Evolutionary conservation across 2,113 vertebrate genomes (phyloP), one percentile per base, ranked within the genome.

Genomic region (Parus major): DNA sequence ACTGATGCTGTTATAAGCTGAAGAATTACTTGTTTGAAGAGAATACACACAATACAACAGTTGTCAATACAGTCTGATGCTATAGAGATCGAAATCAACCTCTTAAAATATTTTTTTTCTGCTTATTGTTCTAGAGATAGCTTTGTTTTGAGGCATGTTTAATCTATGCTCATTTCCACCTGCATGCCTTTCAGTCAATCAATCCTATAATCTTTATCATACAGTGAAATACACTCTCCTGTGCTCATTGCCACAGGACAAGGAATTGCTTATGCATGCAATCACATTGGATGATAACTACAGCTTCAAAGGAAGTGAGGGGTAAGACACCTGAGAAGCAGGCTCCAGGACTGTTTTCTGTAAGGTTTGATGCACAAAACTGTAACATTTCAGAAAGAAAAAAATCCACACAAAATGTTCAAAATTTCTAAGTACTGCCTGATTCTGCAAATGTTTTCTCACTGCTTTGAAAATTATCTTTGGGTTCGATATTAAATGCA

Each of bases 401-500:
- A 46, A 60, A 22, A 35, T 3, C 10, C 53, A 13, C 12, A 81
- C 25, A 73, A 41, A 80, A 35, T 6, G 3, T 49, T 85, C 6
- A 52, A 44, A 52, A 22, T 35, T 35, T 60, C 36, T 24, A 56
- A 21, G 8, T 56, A 46, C 61, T 28, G 59, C 19, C 18, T 15
- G 6, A 53, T 47, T 20, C 27, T 47, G 59, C 5, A 27, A 49
- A 61, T 47, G 53, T 24, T 70, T 92, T 52, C 21, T 47, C n/a
- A 39, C 2, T 5, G 2, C 33, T 91, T 87, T 14, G 35, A 64
- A 82, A 88, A 29, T n/a, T 7, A 53, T 13, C 8, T n/a, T 65
- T 61, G n/a, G 15, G 44, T 3, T 88, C 0, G 0, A 24, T 46
- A 72, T 46, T 35, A n/a, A 70, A 46, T 15, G 11, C 42, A 47